Evolutionary conservation across 2,888 invertebrate genomes (phyloP).

Genomic region (Tanytarsus gracilentus): DNA sequence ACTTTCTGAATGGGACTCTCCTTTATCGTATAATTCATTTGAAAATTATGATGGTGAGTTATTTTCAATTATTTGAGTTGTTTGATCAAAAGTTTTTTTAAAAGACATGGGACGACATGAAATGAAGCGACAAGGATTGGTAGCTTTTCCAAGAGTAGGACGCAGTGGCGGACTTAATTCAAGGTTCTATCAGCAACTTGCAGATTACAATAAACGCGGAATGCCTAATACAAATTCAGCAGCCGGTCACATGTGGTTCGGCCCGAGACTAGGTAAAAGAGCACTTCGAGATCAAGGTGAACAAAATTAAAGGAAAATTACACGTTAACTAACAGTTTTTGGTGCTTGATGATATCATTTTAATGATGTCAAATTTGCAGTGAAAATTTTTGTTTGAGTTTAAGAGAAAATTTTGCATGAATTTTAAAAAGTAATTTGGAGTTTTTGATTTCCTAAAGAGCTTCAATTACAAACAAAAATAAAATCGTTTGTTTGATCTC

Average conservation of each 20-base stretch:
- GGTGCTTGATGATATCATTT: slow-evolving; percentile 18
- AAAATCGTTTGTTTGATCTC: too few species aligned
- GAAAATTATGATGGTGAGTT: slow-evolving; percentile 42
- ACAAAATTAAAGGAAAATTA: slow-evolving; percentile 2
- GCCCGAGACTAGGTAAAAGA: slow-evolving; percentile 52
- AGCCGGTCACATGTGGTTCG: slow-evolving; percentile 46
- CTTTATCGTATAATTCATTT: slow-evolving; percentile 44
- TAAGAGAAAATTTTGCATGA: too few species aligned
- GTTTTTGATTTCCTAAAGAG: too few species aligned
- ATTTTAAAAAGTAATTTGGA: too few species aligned
- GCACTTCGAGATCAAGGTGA: slow-evolving; percentile 30
- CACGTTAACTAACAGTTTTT: neutral
- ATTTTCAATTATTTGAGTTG: neutral
- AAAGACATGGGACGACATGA: slow-evolving; percentile 37
- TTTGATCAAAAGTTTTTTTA: too few species aligned
- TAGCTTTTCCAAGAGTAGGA: slow-evolving; percentile 45
- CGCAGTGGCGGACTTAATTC: slow-evolving; percentile 35
- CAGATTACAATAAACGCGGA: slow-evolving; percentile 17
- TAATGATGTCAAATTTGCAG: neutral
- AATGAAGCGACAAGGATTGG: slow-evolving; percentile 41
- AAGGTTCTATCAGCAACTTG: neutral
- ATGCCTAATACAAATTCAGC: neutral
- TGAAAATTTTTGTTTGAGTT: neutral
- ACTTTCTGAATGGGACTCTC: slow-evolving; percentile 34
- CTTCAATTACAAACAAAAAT: too few species aligned